phyloP scores from a whole-genome alignment of 2,797 vertebrate genomes.

The Ficedula albicollis region DNA sequence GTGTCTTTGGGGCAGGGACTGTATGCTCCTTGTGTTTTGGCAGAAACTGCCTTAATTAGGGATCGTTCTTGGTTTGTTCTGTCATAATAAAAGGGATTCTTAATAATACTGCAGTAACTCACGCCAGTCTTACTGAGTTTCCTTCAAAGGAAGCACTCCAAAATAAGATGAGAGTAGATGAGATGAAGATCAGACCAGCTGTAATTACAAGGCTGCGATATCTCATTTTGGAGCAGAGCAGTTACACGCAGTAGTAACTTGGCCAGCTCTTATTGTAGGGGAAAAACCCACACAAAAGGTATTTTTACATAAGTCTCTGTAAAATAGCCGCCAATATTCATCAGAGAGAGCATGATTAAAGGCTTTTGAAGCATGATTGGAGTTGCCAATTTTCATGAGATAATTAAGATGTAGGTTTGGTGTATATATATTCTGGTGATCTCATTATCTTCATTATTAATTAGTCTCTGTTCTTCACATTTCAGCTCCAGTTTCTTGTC shows the following conservation, averaged over 20 bases:
- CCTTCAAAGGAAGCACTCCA: slow-evolving; percentile 49
- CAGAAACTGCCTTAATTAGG: slow-evolving; percentile 19
- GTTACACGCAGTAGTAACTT: background rate
- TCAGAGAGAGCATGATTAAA: slow-evolving; percentile 35
- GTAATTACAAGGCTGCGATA: slow-evolving; percentile 17
- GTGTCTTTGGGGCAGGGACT: background rate
- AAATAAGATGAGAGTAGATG: slow-evolving; percentile 19
- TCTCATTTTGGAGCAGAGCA: background rate
- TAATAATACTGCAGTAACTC: slow-evolving; percentile 24
- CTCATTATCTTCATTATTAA: slow-evolving; percentile 66
- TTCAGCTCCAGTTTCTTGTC: slow-evolving; percentile 57
- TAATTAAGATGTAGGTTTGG: slow-evolving; percentile 23
- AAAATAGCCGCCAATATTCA: background rate
- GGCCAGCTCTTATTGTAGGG: background rate
- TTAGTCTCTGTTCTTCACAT: slow-evolving; percentile 42
- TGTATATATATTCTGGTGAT: slow-evolving; percentile 22
- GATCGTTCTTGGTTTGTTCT: background rate
- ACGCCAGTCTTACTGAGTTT: background rate
- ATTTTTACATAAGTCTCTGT: slow-evolving; percentile 6
- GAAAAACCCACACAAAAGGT: background rate
- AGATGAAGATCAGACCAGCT: slow-evolving; percentile 34
- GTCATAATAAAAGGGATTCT: slow-evolving; percentile 2
- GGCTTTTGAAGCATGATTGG: slow-evolving; percentile 11
- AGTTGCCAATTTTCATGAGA: slow-evolving; percentile 32
- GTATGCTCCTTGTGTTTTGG: background rate